phyloP scores from a whole-genome alignment of 2,888 invertebrate genomes.

The Sinodicranocentrus sp. region DNA sequence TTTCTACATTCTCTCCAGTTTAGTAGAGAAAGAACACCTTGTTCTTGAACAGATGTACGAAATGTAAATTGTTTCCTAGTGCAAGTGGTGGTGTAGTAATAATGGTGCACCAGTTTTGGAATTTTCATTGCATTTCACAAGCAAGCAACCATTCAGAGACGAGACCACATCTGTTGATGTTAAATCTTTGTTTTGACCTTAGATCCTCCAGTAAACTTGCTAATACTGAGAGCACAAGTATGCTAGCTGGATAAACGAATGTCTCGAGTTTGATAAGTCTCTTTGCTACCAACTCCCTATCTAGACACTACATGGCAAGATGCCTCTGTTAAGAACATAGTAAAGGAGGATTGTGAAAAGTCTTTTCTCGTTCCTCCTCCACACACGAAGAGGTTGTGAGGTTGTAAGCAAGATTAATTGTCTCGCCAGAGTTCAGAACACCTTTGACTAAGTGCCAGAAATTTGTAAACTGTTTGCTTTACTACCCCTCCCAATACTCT shows the following conservation, averaged over 20 bases:
- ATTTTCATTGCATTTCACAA: neutral
- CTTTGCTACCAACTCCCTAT: too few species aligned
- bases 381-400: neutral
- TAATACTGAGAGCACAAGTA: neutral
- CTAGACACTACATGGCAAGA: too few species aligned
- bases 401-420: constrained; percentile 58
- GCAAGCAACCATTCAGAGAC: neutral
- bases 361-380: too few species aligned
- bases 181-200: constrained; percentile 51
- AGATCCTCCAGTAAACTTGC: neutral
- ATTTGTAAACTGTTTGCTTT: constrained; percentile 33
- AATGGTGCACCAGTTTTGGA: constrained; percentile 8
- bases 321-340: too few species aligned
- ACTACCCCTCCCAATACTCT: neutral
- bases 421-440: constrained; percentile 44
- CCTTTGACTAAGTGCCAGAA: constrained; percentile 63
- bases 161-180: constrained; percentile 40
- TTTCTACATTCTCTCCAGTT: too few species aligned
- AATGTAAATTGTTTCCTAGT: constrained; percentile 42
- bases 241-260: neutral
- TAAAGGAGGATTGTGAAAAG: too few species aligned
- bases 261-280: too few species aligned
- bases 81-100: neutral
- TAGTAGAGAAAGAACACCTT: constrained; percentile 35
- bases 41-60: constrained; percentile 36